Conservation (phyloP, 2,888 invertebrate species). For the Apocheima hispidaria region DNA sequence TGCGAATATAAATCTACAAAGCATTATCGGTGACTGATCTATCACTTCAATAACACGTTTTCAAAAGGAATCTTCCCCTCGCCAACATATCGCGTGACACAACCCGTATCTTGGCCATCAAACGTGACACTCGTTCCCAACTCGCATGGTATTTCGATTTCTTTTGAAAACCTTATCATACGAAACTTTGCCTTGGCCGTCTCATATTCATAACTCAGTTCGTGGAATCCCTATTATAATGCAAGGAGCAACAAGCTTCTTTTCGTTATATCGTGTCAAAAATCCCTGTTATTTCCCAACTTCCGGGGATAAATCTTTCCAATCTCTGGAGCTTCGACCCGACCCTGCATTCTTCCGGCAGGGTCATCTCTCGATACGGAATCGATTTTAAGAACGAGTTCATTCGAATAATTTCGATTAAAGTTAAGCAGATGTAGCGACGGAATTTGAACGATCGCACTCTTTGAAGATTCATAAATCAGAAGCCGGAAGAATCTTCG, state of each 20-base stretch:
- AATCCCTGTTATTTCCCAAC: slow-evolving; percentile 26
- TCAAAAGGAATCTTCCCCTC: not conserved
- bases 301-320: slow-evolving; percentile 23
- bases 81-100: slow-evolving; percentile 19
- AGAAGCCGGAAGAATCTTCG: slow-evolving; percentile 27
- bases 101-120: slow-evolving; percentile 21
- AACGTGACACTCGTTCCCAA: slow-evolving; percentile 22
- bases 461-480: slow-evolving; percentile 33
- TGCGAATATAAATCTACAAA: not conserved
- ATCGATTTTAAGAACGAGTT: slow-evolving; percentile 23
- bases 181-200: slow-evolving; percentile 7
- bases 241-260: slow-evolving; percentile 24
- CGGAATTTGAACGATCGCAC: slow-evolving; percentile 28
- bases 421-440: slow-evolving; percentile 32
- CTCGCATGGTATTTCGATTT: slow-evolving; percentile 21
- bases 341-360: slow-evolving; percentile 20
- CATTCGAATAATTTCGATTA: slow-evolving; percentile 36
- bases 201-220: slow-evolving; percentile 24
- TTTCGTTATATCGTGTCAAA: slow-evolving; percentile 21
- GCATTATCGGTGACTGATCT: slow-evolving; percentile 7
- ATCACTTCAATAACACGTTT: slow-evolving; percentile 3
- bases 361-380: slow-evolving; percentile 24
- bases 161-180: slow-evolving; percentile 23
- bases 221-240: slow-evolving; percentile 14
- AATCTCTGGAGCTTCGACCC: slow-evolving; percentile 16